phyloP scores from a whole-genome alignment of 1,140 invertebrate species.

The Lasioglossum albipes region DNA sequence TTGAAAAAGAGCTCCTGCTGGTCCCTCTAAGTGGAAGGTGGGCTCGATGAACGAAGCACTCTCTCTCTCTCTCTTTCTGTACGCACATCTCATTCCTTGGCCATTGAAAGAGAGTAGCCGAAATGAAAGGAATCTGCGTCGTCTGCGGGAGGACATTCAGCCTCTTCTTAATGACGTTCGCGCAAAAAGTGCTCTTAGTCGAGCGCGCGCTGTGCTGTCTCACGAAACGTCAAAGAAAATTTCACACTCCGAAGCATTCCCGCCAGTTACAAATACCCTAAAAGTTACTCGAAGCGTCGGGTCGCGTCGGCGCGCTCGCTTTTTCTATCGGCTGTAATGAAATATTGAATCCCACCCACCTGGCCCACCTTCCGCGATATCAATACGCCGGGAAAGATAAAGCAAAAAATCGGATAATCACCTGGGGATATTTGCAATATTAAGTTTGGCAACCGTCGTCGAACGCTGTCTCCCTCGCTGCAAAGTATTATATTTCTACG shows the following conservation, averaged over 20 bases:
- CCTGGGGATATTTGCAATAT: too few relatives aligned
- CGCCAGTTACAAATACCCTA: constrained; percentile 16
- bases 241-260: constrained; percentile 23
- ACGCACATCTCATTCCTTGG: constrained; percentile 26
- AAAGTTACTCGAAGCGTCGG: not conserved
- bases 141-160: constrained; percentile 47
- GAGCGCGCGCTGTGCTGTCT: not conserved
- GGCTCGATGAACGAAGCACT: constrained; percentile 18
- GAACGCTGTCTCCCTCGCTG: too few relatives aligned
- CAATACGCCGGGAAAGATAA: too few relatives aligned
- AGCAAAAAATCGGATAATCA: not conserved
- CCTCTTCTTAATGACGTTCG: constrained; percentile 38
- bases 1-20: constrained; percentile 7
- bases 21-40: constrained; percentile 16
- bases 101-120: constrained; percentile 31
- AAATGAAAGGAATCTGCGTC: constrained; percentile 55
- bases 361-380: too few relatives aligned
- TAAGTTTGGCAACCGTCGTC: too few relatives aligned
- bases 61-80: constrained; percentile 2
- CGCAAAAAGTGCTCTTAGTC: constrained; percentile 41
- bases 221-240: constrained; percentile 42
- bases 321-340: not conserved
- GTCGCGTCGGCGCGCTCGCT: not conserved
- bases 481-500: too few relatives aligned
- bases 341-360: not conserved